phyloP scores from a whole-genome alignment of 2,797 vertebrate species.

The Coccyzus lansbergi region DNA sequence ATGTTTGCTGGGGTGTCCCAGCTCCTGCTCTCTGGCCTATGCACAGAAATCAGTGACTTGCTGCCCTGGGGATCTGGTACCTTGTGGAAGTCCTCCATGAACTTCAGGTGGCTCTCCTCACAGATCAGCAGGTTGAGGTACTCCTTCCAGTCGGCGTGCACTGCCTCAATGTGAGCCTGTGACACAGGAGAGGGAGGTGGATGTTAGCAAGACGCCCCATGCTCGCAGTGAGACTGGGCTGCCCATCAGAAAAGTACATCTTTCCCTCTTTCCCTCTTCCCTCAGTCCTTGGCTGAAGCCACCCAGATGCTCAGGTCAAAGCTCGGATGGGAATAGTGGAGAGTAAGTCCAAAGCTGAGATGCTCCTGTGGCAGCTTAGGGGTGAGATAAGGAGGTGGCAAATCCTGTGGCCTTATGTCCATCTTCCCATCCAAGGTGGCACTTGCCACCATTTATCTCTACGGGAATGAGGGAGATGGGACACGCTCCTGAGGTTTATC shows the following conservation, averaged over 20 bases:
- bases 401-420: background rate
- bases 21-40: fast-evolving
- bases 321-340: background rate
- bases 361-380: background rate
- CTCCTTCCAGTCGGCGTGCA: constrained; percentile 97
- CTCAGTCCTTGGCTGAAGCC: background rate
- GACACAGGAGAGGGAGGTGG: background rate
- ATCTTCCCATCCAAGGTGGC: background rate
- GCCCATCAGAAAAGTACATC: background rate
- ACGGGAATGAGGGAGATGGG: background rate
- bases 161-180: constrained; percentile 94
- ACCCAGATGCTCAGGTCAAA: background rate
- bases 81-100: constrained; percentile 98
- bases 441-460: background rate
- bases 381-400: background rate
- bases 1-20: background rate
- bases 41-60: fast-evolving
- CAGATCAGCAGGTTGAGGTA: constrained; percentile 98
- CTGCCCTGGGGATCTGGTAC: constrained; percentile 61
- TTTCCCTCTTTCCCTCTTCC: too few relatives aligned
- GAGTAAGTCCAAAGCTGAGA: background rate
- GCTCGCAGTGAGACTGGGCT: background rate
- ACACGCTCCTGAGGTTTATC: constrained; percentile 1
- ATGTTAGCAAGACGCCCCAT: fast-evolving
- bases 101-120: constrained; percentile 97